Evolutionary conservation across 2,888 invertebrate species (phyloP), one percentile per base, ranked within the genome.

Genomic region (Mythimna ferrago): DNA sequence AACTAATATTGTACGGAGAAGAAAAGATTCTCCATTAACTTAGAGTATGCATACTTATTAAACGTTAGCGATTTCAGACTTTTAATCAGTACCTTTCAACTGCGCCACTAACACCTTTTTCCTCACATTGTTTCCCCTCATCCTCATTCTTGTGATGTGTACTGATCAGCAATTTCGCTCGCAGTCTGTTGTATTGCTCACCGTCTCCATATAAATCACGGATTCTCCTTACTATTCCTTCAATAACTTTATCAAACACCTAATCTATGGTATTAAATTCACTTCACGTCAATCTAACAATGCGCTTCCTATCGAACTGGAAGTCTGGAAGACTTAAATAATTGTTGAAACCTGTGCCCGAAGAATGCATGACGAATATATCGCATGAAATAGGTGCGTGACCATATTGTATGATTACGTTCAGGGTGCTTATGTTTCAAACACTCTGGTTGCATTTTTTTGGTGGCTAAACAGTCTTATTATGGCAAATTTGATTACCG

Each of bases 251-350:
- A 53, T n/a, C 21, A 35, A 41, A 51, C 16, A 48, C 14, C n/a
- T 26, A 6, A 26, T 38, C 21, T 44, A 11, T 62, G 26, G 53
- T 64, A 38, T 76, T n/a, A 19, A 41, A 79, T 79, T 79, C 79
- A 19, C 14, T 54, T 38, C 79, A 61, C 76, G 66, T 76, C 65
- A 68, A 26, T 57, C 10, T 11, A 41, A 76, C 71, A 71, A 76
- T 57, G 54, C 26, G 71, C 61, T 76, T 64, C 71, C 44, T 71
- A 80, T 51, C 44, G 6, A 38, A 65, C 56, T 73, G 66, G 41
- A 64, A 60, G 63, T 54, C 77, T 60, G 63, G 35, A 63, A 66
- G 41, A 19, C 63, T 57, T 53, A 53, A 57, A 73, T 48, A 21
- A 62, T 61, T 65, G 11, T 60, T 58, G 53, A 70, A 26, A 53